Conservation (phyloP, 2,888 invertebrate genomes). For the Ennomos erosarius region DNA sequence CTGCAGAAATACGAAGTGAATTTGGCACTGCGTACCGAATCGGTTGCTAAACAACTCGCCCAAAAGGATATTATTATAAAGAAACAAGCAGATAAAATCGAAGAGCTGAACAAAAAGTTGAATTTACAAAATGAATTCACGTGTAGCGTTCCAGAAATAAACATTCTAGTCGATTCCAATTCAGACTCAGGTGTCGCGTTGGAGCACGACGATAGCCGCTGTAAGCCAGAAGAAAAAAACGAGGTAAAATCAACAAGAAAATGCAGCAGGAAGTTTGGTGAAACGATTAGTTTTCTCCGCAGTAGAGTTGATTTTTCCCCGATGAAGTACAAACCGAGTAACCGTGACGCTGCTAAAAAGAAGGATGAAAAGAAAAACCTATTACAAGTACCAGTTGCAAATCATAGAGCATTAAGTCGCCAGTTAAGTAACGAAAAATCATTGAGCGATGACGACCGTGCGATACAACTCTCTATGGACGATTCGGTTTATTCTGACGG, state of each 20-base stretch:
- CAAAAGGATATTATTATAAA: constrained; percentile 75
- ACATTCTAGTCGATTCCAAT: constrained; percentile 72
- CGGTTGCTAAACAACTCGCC: constrained; percentile 70
- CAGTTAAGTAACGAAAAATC: constrained; percentile 67
- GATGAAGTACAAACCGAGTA: constrained; percentile 76
- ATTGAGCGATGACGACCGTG: constrained; percentile 71
- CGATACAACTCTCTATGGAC: constrained; percentile 42
- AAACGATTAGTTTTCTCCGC: constrained; percentile 76
- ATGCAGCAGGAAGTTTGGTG: constrained; percentile 75
- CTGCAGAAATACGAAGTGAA: constrained; percentile 78
- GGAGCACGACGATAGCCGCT: constrained; percentile 67
- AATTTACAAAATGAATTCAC: constrained; percentile 54
- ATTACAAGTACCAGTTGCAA: constrained; percentile 62
- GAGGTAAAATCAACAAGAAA: constrained; percentile 71
- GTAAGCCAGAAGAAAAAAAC: constrained; percentile 60
- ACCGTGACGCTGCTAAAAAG: constrained; percentile 66
- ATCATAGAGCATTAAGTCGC: constrained; percentile 57
- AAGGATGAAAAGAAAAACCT: constrained; percentile 73
- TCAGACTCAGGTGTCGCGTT: constrained; percentile 79
- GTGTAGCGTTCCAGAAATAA: constrained; percentile 65
- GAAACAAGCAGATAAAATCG: constrained; percentile 68
- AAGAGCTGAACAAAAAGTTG: constrained; percentile 67
- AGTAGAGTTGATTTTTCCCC: constrained; percentile 77
- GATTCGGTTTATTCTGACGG: constrained; percentile 67
- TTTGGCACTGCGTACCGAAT: constrained; percentile 70